Conservation (phyloP, 2,797 vertebrate genomes). For the Malurus splendens region DNA sequence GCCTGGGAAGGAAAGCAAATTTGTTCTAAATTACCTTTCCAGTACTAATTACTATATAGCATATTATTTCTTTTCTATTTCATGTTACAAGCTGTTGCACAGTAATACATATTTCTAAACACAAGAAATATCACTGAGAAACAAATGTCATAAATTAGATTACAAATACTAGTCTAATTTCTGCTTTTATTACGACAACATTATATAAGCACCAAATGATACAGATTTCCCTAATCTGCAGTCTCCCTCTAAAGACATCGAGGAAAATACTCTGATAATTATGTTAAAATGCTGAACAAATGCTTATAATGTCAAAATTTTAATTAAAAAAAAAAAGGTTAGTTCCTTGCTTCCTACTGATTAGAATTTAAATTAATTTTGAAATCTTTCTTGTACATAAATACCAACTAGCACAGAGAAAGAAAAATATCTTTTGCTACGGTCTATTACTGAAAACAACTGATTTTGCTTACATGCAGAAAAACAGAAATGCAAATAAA, state of each 20-base stretch:
- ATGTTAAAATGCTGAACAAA: conserved; percentile 25
- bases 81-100: neutral
- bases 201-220: conserved; percentile 25
- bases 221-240: conserved; percentile 19
- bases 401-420: conserved; percentile 26
- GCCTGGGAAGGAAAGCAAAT: conserved; percentile 14
- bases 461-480: conserved; percentile 56
- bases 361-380: conserved; percentile 33
- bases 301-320: conserved; percentile 16
- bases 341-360: conserved; percentile 16
- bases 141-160: conserved; percentile 7
- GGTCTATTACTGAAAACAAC: conserved; percentile 51
- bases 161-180: conserved; percentile 27
- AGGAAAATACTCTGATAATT: neutral
- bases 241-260: neutral
- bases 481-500: conserved; percentile 66
- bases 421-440: conserved; percentile 42
- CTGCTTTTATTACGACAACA: conserved; percentile 25
- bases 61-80: conserved; percentile 20
- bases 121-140: conserved; percentile 23
- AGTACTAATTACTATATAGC: neutral
- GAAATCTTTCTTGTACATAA: conserved; percentile 25
- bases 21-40: conserved; percentile 21
- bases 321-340: conserved; percentile 1
- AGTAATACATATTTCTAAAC: conserved; percentile 17